These are phyloP conservation scores for Polyploca ridens DNA, from an alignment of 2,888 invertebrate genomes.

Conservation along the genomic window DNA sequence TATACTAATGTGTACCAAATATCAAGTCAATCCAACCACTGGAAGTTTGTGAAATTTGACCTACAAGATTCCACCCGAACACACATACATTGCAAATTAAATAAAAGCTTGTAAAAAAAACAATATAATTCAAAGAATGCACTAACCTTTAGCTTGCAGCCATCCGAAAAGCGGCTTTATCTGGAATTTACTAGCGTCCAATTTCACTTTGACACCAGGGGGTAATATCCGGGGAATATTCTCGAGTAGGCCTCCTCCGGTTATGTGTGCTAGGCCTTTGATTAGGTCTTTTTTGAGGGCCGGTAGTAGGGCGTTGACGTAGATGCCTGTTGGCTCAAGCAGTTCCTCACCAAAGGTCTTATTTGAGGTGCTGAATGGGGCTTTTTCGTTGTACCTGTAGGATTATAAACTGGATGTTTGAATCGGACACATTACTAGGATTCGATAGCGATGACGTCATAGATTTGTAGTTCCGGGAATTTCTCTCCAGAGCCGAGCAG, in stretches of 20 bases:
- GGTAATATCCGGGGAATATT: slow-evolving; percentile 95
- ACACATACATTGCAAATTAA: too few species aligned
- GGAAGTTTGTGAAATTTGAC: too few species aligned
- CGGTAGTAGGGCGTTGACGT: slow-evolving; percentile 90
- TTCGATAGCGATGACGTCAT: too few species aligned
- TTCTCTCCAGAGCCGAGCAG: too few species aligned
- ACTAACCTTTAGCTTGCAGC: slow-evolving; percentile 89
- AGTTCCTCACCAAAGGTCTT: slow-evolving; percentile 89
- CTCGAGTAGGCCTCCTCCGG: slow-evolving; percentile 95
- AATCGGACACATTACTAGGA: too few species aligned
- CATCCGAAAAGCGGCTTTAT: slow-evolving; percentile 94
- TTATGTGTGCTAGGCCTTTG: slow-evolving; percentile 96
- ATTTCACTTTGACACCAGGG: slow-evolving; percentile 83
- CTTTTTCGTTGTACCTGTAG: slow-evolving; percentile 66
- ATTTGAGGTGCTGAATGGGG: slow-evolving; percentile 69
- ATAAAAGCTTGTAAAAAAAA: too few species aligned
- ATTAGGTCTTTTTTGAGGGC: slow-evolving; percentile 88
- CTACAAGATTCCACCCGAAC: too few species aligned
- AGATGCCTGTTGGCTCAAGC: slow-evolving; percentile 94
- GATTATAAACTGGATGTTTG: background rate
- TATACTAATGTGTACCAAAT: too few species aligned
- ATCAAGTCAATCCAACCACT: too few species aligned
- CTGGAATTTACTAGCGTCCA: slow-evolving; percentile 89
- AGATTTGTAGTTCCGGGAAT: too few species aligned
- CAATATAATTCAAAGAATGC: background rate